Evolutionary conservation across 53 echinoderm and acorn worm genomes (phyloP).

Genomic region (Mesocentrotus franciscanus): DNA sequence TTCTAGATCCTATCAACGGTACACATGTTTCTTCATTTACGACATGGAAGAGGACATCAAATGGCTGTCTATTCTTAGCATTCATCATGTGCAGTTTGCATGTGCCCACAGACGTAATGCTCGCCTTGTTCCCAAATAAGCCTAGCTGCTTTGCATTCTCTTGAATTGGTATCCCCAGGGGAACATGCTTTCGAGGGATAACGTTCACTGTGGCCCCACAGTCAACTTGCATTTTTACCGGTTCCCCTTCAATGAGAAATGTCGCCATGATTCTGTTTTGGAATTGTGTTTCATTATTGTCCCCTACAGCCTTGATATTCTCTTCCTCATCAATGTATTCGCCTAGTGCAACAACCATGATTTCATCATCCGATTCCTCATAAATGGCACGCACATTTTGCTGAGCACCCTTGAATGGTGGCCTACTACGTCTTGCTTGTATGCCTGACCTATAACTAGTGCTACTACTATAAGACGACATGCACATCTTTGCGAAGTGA

Average conservation of each 20-base stretch:
- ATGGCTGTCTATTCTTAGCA: conserved; percentile 62
- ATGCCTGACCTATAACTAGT: too few species aligned
- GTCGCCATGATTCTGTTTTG: neutral
- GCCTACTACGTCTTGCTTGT: too few species aligned
- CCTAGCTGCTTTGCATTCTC: too few species aligned
- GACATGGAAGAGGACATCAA: conserved; percentile 48
- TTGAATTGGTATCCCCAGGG: too few species aligned
- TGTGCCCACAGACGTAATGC: neutral
- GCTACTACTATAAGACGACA: too few species aligned
- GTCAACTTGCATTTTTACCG: conserved; percentile 35
- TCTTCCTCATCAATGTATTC: neutral
- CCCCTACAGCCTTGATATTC: neutral
- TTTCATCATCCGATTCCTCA: too few species aligned
- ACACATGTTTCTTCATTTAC: conserved; percentile 32
- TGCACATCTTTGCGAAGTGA: neutral
- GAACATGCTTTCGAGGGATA: conserved; percentile 28
- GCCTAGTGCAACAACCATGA: too few species aligned
- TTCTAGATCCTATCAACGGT: neutral
- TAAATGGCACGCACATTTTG: too few species aligned
- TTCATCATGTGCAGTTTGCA: conserved; percentile 65
- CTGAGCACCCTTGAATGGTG: too few species aligned
- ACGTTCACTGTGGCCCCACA: conserved; percentile 56
- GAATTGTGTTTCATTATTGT: neutral
- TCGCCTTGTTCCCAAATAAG: neutral
- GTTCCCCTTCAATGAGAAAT: neutral